Evolutionary conservation across 2,113 vertebrate genomes (phyloP).

Genomic region (Bothrops jararaca): DNA sequence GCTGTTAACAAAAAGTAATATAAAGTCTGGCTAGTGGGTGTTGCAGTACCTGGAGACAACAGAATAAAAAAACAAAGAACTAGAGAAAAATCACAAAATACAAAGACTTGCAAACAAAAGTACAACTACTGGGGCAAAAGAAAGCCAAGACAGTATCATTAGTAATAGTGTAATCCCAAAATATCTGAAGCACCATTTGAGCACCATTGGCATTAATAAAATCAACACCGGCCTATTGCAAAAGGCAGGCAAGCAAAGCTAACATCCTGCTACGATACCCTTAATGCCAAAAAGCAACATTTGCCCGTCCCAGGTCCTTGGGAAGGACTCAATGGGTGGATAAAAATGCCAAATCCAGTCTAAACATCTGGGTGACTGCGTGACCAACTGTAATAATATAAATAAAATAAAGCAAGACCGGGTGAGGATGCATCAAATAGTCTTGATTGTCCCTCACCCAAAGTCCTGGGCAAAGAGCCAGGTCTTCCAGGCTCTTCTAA

Average conservation of each 20-base stretch:
- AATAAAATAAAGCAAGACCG: not conserved
- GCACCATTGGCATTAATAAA: not conserved
- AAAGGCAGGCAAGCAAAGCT: not conserved
- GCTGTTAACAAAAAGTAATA: not conserved
- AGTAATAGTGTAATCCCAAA: not conserved
- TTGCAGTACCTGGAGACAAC: not conserved
- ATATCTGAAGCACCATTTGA: not conserved
- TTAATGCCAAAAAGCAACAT: not conserved
- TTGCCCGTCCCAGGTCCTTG: not conserved
- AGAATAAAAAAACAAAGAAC: not conserved
- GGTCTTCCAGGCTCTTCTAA: not conserved
- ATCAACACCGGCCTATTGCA: not conserved
- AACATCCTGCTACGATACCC: not conserved
- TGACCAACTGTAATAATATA: not conserved
- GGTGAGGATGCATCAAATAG: not conserved
- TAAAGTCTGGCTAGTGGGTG: not conserved
- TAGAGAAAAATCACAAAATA: not conserved
- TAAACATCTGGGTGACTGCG: not conserved
- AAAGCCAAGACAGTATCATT: not conserved
- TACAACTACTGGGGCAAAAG: not conserved
- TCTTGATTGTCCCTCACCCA: not conserved
- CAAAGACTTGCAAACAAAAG: not conserved
- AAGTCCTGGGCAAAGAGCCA: not conserved
- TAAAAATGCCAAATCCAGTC: not conserved
- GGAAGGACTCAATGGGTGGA: not conserved